Evolutionary conservation across 2,797 vertebrate genomes (phyloP), one percentile per base, ranked within the genome.

Genomic region (Scarus forsteni): DNA sequence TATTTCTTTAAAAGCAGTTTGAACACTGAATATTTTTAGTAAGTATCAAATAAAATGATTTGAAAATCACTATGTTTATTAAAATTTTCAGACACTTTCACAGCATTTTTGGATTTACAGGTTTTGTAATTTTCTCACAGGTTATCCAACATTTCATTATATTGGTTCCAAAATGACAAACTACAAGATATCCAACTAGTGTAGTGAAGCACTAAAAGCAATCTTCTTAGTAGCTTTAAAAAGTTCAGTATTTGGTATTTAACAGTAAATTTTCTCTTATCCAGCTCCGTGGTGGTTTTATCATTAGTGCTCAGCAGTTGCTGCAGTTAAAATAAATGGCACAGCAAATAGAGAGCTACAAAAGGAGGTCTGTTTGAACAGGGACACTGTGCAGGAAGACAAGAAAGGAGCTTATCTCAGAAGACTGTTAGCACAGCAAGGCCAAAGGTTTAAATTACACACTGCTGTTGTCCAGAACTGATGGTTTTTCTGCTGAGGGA

Each of bases 331-430:
- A 36, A 58, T 45, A 15, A 8, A 39, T 18, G 52, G 3, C 7
- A 53, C 6, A 13, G 34, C 9, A 34, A 45, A 58, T 9, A 10
- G 40, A 46, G 35, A 8, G 35, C 8, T 43, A 0, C 56, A 46
- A n/a, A 14, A 13, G 27, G 10, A 38, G 16, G 19, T 34, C 42
- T 53, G 36, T 11, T 43, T 34, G n/a, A 55, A 48, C 43, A 64
- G 27, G 36, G 0, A 49, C 48, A 43, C 66, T 18, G 16, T 1
- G 18, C 39, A 52, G 3, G 19, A 39, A 16, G 6, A 63, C 8
- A 43, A 64, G 68, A 54, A 13, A 72, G 44, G 58, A 59, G 18
- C 27, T 45, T 45, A 2, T 65, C 44, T 45, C 36, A 60, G 62
- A 62, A 69, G 10, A n/a, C 18, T 58, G 43, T n/a, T 55, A 12